Conservation (phyloP, 2,797 vertebrate genomes). For the Sphenodon punctatus region DNA sequence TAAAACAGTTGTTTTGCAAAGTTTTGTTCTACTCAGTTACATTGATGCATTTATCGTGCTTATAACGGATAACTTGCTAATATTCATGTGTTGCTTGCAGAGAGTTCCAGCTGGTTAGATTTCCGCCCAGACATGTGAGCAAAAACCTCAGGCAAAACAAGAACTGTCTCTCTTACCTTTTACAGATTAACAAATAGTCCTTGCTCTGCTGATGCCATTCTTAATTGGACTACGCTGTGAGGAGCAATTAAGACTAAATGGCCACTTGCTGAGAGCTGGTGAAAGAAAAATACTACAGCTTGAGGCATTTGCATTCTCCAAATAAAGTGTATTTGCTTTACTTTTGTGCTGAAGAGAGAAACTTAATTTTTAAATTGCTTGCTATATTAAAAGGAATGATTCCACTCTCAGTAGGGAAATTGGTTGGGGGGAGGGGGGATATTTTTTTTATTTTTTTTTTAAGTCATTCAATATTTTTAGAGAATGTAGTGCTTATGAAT, state of each 20-base stretch:
- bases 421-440: background rate
- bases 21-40: constrained; percentile 26
- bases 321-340: constrained; percentile 52
- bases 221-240: constrained; percentile 73
- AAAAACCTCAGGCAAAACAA: constrained; percentile 56
- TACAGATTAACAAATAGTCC: constrained; percentile 72
- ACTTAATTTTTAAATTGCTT: constrained; percentile 16
- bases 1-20: constrained; percentile 13
- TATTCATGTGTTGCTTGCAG: constrained; percentile 25
- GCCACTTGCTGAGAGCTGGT: constrained; percentile 72
- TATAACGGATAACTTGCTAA: constrained; percentile 47
- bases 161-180: constrained; percentile 66
- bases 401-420: constrained; percentile 23
- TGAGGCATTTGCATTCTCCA: constrained; percentile 52
- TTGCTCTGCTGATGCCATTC: constrained; percentile 61
- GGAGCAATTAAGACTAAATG: constrained; percentile 75
- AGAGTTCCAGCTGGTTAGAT: constrained; percentile 55
- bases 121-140: constrained; percentile 50
- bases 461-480: background rate
- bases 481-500: background rate
- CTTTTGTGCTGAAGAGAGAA: constrained; percentile 51
- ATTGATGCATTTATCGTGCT: constrained; percentile 38
- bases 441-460: background rate
- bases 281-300: constrained; percentile 60
- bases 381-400: constrained; percentile 25